Evolutionary conservation across 2,113 vertebrate genomes (phyloP), one percentile per base, ranked within the genome.

Genomic region (Ailurus styani): DNA sequence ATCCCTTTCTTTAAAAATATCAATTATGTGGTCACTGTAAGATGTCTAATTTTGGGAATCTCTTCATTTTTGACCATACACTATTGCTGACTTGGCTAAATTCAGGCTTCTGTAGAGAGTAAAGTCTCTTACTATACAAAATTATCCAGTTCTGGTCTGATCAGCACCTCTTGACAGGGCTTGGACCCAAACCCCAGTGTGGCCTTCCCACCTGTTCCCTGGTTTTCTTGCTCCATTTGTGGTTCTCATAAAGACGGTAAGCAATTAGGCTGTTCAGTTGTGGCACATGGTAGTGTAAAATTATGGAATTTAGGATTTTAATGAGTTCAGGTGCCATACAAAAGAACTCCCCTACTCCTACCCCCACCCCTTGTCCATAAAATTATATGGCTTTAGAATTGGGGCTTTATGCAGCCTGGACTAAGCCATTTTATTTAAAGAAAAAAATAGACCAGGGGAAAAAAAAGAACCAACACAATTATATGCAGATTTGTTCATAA

Each of bases 311-410:
- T 98, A 92, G 95, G 94, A 97, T 96, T 98, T 99, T 99, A 99
- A 99, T 99, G 99, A 99, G 98, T 98, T 99, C 99, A 99, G 99
- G 99, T 99, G 99, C 98, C 97, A 98, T 98, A 99, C 98, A 99
- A 99, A 99, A 98, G 98, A 98, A 98, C 97, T 97, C 98, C 97
- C 97, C 54, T 90, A 64, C 90, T 87, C 27, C 81, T 52, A 57
- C 81, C 75, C 89, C n/a, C 70, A 42, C 96, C 55, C 96, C 29
- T 97, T 98, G 97, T 98, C 98, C 98, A 99, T 99, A 99, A 99
- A 99, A 99, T 99, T 99, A 99, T 99, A 99, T 99, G 98, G 96
- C 98, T 98, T 98, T 98, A 98, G 98, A 98, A 98, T 98, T 98
- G 98, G 97, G 97, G 93, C 98, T 98, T 98, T 99, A 98, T 98